Evolutionary conservation across 1,140 invertebrate species (phyloP).

Genomic region (Drosophila tsacasi): DNA sequence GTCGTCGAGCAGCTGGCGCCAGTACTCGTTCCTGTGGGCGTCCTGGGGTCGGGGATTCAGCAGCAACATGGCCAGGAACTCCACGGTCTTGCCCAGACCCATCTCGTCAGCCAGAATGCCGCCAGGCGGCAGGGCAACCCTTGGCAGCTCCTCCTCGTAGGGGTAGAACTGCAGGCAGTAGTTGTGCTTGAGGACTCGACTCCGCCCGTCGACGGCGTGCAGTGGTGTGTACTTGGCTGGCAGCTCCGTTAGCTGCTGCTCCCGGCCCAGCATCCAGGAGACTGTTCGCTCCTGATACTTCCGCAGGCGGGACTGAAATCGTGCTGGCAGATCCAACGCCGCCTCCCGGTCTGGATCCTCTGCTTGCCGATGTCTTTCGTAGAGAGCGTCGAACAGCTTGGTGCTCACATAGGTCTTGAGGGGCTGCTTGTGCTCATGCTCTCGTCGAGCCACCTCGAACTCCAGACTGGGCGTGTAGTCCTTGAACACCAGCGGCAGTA

Average conservation of each 20-base stretch:
- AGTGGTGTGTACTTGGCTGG: constrained; percentile 49
- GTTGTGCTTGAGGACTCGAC: constrained; percentile 85
- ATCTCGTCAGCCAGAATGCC: constrained; percentile 94
- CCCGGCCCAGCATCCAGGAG: constrained; percentile 89
- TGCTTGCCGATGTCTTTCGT: constrained; percentile 39
- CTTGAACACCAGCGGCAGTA: constrained; percentile 61
- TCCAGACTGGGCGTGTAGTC: constrained; percentile 49
- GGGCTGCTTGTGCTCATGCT: constrained; percentile 49
- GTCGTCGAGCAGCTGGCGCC: constrained; percentile 38
- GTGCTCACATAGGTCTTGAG: constrained; percentile 73
- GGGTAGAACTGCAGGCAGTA: constrained; percentile 65
- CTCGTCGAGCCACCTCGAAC: constrained; percentile 53
- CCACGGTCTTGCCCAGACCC: constrained; percentile 94
- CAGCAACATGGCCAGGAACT: constrained; percentile 90
- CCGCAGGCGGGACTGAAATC: constrained; percentile 86
- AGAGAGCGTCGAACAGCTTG: constrained; percentile 66
- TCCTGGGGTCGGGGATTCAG: constrained; percentile 85
- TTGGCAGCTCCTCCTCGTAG: constrained; percentile 30
- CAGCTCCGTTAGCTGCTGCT: constrained; percentile 73
- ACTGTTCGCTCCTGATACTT: constrained; percentile 89
- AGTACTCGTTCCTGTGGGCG: constrained; percentile 22
- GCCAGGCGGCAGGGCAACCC: constrained; percentile 86
- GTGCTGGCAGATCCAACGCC: constrained; percentile 9
- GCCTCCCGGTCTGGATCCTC: background rate
- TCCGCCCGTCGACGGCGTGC: constrained; percentile 35